Conservation (phyloP, 1,140 invertebrate species). For the Bombus confusus region DNA sequence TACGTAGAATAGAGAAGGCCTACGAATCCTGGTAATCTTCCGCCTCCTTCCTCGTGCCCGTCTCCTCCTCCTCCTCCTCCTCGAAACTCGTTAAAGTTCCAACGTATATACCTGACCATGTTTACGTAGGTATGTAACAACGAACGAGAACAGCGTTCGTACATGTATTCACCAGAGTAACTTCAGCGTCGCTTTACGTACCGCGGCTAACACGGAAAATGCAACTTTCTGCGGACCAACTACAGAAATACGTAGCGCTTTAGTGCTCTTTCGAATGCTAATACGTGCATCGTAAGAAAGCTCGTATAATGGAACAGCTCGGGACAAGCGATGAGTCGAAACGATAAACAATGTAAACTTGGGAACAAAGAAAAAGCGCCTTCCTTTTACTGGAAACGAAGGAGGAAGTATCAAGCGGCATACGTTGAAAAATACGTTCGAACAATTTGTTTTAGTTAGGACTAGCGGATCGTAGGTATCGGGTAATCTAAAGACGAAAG, state of each 20-base stretch:
- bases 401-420: too few species aligned
- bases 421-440: too few species aligned
- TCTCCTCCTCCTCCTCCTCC: background rate
- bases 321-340: background rate
- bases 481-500: background rate
- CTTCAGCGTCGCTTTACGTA: slow-evolving; percentile 32
- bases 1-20: background rate
- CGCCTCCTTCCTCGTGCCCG: background rate
- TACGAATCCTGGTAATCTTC: background rate
- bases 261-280: background rate
- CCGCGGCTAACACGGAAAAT: background rate
- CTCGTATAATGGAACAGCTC: background rate
- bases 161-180: slow-evolving; percentile 52
- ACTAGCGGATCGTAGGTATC: background rate
- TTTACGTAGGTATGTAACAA: slow-evolving; percentile 62
- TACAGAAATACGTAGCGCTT: background rate
- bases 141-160: slow-evolving; percentile 51
- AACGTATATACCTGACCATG: slow-evolving; percentile 40
- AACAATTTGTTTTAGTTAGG: too few species aligned
- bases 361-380: background rate
- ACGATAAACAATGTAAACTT: background rate
- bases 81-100: slow-evolving; percentile 62
- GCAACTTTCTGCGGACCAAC: too few species aligned
- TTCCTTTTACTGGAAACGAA: background rate
- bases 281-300: background rate